These are phyloP conservation scores for Drosophila aldrichi DNA, from an alignment of 2,888 invertebrate genomes.

Conservation along the genomic window DNA sequence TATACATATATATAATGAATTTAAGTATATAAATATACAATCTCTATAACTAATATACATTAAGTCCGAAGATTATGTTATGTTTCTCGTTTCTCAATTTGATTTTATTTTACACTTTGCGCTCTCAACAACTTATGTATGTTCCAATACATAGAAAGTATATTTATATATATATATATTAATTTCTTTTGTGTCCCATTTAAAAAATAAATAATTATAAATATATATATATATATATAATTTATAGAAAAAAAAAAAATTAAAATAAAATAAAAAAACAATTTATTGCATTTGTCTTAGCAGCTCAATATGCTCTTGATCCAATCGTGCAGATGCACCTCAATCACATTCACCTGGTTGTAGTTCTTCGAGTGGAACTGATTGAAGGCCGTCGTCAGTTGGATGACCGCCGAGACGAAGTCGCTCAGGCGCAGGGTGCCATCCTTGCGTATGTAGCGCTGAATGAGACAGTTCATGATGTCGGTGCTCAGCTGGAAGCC, in stretches of 20 bases:
- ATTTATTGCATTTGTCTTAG: slow-evolving; percentile 35
- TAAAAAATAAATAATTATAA: slow-evolving; percentile 51
- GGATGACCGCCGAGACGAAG: slow-evolving; percentile 95
- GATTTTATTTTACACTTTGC: slow-evolving; percentile 49
- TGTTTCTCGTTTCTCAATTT: slow-evolving; percentile 2
- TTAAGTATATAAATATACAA: slow-evolving; percentile 20
- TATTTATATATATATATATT: slow-evolving; percentile 1
- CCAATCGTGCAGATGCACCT: slow-evolving; percentile 91
- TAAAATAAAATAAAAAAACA: slow-evolving; percentile 4
- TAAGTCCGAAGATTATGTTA: too few relatives aligned
- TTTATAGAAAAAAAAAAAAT: slow-evolving; percentile 9
- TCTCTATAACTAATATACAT: background rate
- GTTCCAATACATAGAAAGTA: slow-evolving; percentile 5
- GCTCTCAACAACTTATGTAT: slow-evolving; percentile 44
- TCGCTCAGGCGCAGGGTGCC: slow-evolving; percentile 96
- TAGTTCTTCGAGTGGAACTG: slow-evolving; percentile 91
- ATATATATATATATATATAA: slow-evolving; percentile 9
- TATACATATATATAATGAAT: slow-evolving; percentile 20
- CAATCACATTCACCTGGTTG: slow-evolving; percentile 92
- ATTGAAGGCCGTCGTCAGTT: slow-evolving; percentile 95
- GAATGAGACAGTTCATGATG: slow-evolving; percentile 92
- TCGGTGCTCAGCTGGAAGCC: slow-evolving; percentile 95
- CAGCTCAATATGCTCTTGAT: slow-evolving; percentile 84
- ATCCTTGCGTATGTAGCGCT: slow-evolving; percentile 96
- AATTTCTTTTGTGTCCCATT: slow-evolving; percentile 41